A percentile compares a stretch with the other conserved stretches of the same genome.
Evolutionary conservation across 30 jellyfish, hydroid and myxozoan species (phyloP).

Genomic region (Haliclystus octoradiatus): DNA sequence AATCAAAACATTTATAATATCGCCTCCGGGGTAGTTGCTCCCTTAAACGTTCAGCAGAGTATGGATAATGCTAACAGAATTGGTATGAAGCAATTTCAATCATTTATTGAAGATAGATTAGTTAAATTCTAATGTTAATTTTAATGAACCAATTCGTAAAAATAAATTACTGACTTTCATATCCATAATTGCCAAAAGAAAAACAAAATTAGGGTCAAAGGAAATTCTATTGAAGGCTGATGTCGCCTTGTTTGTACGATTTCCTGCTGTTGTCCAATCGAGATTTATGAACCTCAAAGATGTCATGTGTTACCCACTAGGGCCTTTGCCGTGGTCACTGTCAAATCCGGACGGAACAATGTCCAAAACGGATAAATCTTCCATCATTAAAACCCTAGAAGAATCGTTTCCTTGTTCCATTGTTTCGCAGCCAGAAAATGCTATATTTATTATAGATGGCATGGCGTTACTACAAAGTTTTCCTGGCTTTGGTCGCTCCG

Average conservation of each 20-base stretch:
- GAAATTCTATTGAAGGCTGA: background rate
- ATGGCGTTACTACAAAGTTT: background rate
- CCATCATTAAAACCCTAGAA: no score
- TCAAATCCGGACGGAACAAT: background rate
- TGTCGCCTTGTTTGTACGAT: background rate
- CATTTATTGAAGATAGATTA: background rate
- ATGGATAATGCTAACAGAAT: background rate
- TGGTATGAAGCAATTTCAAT: background rate
- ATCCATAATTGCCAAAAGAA: background rate
- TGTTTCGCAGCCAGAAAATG: no score
- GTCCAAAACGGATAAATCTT: background rate
- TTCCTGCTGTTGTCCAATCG: background rate
- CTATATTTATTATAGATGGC: background rate
- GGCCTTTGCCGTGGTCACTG: background rate
- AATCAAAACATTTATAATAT: background rate
- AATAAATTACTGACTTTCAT: background rate
- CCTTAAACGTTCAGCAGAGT: background rate
- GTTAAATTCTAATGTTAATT: background rate
- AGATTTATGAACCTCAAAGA: background rate
- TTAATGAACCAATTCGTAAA: background rate
- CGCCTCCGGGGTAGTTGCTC: slow-evolving; percentile 2
- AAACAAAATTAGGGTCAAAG: background rate
- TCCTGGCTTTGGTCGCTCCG: background rate
- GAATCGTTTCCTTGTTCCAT: no score
- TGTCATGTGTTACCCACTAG: background rate